phyloP scores from a whole-genome alignment of 2,797 vertebrate genomes.

The Coregonus suidteri region DNA sequence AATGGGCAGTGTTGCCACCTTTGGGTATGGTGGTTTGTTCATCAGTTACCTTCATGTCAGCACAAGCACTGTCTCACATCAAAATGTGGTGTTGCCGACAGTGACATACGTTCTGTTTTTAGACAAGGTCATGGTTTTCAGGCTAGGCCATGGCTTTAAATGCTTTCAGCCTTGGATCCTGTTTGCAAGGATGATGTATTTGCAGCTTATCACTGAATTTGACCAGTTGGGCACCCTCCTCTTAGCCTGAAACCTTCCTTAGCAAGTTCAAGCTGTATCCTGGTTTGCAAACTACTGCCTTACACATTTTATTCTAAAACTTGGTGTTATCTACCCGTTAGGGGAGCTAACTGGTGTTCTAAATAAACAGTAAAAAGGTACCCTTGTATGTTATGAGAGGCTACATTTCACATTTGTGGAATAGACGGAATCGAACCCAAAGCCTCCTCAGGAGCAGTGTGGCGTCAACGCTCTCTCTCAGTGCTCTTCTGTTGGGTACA shows the following conservation, averaged over 20 bases:
- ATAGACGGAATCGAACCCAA: background rate
- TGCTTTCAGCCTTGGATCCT: background rate
- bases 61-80: background rate
- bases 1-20: background rate
- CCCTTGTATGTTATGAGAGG: background rate
- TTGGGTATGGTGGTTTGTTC: background rate
- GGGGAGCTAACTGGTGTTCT: background rate
- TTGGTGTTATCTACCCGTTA: background rate
- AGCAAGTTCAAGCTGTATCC: background rate
- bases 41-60: background rate
- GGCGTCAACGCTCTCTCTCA: too few species aligned
- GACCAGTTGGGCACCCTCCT: background rate
- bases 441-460: background rate
- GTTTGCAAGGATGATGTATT: background rate
- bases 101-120: background rate
- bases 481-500: background rate
- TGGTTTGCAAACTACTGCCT: background rate
- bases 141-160: background rate
- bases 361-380: background rate
- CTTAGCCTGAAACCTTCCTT: background rate
- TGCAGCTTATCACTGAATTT: background rate
- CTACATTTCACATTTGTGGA: background rate
- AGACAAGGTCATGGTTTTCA: background rate
- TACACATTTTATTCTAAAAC: background rate
- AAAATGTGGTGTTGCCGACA: background rate